Base-by-base conservation (phyloP, 2,113 vertebrate species). In the Dolichallabes microphthalmus region DNA sequence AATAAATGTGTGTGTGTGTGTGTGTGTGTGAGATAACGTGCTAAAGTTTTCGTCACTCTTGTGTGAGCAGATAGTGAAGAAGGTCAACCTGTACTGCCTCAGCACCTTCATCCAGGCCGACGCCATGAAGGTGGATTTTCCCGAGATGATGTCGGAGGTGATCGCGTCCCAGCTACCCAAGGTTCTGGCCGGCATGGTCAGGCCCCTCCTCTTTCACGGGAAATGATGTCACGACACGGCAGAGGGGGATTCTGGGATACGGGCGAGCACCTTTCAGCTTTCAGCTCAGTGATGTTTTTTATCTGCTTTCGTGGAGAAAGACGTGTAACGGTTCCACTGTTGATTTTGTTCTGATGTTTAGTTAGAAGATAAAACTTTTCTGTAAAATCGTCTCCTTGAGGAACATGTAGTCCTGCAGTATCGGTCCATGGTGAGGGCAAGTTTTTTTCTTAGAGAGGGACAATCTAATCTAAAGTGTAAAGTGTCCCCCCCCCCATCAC, bases 111-210 rank as follows among this genome's bases (percentile, higher is more conserved):
- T 99, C 91, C 98, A 99, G 92, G 98, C 98, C 0, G 97, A 97
- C 20, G 88, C 96, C 76, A 94, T 99, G 94, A 97, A 94, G 35
- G 97, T 99, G 85, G 98, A 98, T 92, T 99, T 99, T 87, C 98
- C 98, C 0, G 98, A 99, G 93, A 99, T 99, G 98, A 99, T 99
- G 98, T 95, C 98, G 20, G 98, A 99, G 92, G 97, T 99, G 85
- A 99, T 99, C 81, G 94, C 97, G 77, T 98, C 98, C 25, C 98
- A 99, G 90, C 92, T 99, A 60, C 98, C 98, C 85, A 99, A 98
- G 93, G 97, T 99, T 88, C 93, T 99, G 89, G 98, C 98, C 19
- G 98, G 98, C 82, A 99, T 99, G 98, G 98, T 99, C 95, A 98
- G 96, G 90, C 98, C 97, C 22, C 96, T 99, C 83, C 92, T 98